A percentile compares a stretch with the other conserved stretches of the same genome.
Conservation (phyloP, 2,888 invertebrate genomes). For the Eristalis arbustorum region DNA sequence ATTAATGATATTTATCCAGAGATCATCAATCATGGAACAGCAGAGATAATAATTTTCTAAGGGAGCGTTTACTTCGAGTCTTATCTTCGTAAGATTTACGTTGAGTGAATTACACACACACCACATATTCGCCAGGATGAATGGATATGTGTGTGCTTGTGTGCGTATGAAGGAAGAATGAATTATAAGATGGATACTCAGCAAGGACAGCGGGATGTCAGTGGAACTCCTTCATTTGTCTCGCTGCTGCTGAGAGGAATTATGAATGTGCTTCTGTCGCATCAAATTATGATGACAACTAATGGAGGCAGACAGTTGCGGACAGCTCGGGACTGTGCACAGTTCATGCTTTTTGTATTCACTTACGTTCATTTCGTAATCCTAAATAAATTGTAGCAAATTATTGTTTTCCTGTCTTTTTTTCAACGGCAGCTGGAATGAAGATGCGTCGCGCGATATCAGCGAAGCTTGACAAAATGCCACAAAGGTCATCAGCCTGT, state of each 20-base stretch:
- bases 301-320: not conserved
- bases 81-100: not conserved
- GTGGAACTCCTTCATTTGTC: not conserved
- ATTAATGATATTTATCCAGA: conserved; percentile 10
- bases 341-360: not conserved
- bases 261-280: not conserved
- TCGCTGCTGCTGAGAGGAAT: not conserved
- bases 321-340: not conserved
- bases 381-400: not conserved
- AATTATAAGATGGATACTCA: not conserved
- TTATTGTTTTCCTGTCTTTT: not conserved
- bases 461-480: too few species aligned
- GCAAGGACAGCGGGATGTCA: not conserved
- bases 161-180: not conserved
- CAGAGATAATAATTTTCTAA: not conserved
- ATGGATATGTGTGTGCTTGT: not conserved
- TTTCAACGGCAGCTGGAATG: too few species aligned
- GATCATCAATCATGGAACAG: conserved; percentile 17
- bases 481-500: too few species aligned
- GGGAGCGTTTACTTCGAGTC: not conserved
- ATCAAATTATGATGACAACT: not conserved
- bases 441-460: too few species aligned
- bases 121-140: not conserved
- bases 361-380: not conserved
- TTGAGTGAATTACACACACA: not conserved